Base-by-base conservation (phyloP, 2,888 invertebrate species). In the Megalurothrips usitatus region DNA sequence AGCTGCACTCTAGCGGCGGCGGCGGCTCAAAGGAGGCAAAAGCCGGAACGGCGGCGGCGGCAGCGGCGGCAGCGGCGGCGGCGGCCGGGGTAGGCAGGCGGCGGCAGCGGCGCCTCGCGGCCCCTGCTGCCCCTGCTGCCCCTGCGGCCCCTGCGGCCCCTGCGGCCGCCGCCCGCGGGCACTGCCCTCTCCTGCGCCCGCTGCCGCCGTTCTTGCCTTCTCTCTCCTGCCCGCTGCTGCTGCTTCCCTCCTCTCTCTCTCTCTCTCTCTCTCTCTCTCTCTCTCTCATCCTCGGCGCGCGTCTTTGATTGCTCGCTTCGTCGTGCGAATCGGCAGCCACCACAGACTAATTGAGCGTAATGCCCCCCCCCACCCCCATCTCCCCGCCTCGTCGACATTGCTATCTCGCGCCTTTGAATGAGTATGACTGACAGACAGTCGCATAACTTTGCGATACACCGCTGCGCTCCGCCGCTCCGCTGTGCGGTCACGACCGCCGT, bases 381-480 rank as follows among this genome's bases (percentile, higher is more conserved):
- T 11, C 68, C 23, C 58, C 10, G 3, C 63, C 63, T 19, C 11
- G 68, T 9, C 68, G 19, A 19, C 58, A 19, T 17, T 19, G 58
- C 58, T 58, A 58, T 58, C 58, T 58, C 58, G 52, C 68, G 68
- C 68, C 68, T 23, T 26, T 75, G 68, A 75, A 75, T 75, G 68
- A 75, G 68, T 75, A 43, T 58, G 58, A 58, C 58, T 75, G 68
- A 75, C 68, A 26, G 68, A 75, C 68, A 75, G 68, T 26, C 68
- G 68, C 68, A 75, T 75, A 75, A 75, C 68, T 75, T 75, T 75
- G 68, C 68, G 68, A 75, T 75, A 75, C 68, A n/a, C 58, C 58
- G 58, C 17, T 58, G 58, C n/a, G 6, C 58, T 14, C n/a, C 58
- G 14, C n/a, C 58, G 58, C n/a, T 10, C n/a, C n/a, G n/a, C n/a